Evolutionary conservation across 2,888 invertebrate species (phyloP), one percentile per base, ranked within the genome.

Genomic region (Zygothrica quintamaculata): DNA sequence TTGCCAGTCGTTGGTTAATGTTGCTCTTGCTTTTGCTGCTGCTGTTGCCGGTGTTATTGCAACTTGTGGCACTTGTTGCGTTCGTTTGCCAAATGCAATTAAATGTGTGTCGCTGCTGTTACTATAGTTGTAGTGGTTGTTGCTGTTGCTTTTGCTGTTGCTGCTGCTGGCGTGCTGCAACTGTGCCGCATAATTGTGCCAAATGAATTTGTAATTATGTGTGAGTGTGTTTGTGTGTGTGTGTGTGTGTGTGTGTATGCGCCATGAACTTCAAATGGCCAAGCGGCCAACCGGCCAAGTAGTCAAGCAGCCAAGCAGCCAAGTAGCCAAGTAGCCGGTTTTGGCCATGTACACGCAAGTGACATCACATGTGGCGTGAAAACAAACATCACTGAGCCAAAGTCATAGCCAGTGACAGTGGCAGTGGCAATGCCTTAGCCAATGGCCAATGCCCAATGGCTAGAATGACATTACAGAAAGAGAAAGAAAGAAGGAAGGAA

Each of bases 141-240:
- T 33, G 34, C 36, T 33, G n/a, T n/a, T n/a, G n/a, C 36, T 11
- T 47, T 22, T 33, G 59, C 37, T 16, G 42, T 22, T 42, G 46
- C 39, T 16, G 50, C 11, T 51, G 55, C 15, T 15, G 44, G 39
- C 56, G 43, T 57, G 74, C 61, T 57, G 65, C 82, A 75, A 64
- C 66, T 70, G 77, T 87, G 77, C 75, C 75, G 81, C 84, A 80
- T 84, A 87, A 84, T 84, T 85, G 86, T 85, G 84, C 79, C 84
- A 84, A 87, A 87, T 82, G 80, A 85, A 87, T 82, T 87, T 85
- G 82, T 87, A 82, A 84, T 84, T 87, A 84, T 62, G 46, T 55
- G 34, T 51, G 56, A 42, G 44, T 29, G 50, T 22, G 34, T 39
- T 43, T 25, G 25, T 8, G 40, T 7, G 22, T 12, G 34, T 56